Base-by-base conservation (phyloP, 37 sponge, comb jelly and placozoan genomes). In the Bolinopsis microptera region DNA sequence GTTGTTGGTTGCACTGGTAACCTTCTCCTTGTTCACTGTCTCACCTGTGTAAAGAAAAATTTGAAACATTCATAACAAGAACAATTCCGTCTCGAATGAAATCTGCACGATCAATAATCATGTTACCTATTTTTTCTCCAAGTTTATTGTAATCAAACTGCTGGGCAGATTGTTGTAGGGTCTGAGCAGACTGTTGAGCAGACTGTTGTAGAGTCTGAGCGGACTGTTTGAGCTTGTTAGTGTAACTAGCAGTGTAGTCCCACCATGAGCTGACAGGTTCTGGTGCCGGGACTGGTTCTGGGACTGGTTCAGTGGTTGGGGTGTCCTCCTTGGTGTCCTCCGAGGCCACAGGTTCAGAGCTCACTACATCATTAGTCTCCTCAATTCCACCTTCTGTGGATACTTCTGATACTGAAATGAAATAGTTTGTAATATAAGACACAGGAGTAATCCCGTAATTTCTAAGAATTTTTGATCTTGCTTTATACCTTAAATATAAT, bases 1-100 rank as follows among this genome's bases (percentile, higher is more conserved):
- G 61, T 86, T 86, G 90, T 41, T 86, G 8, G 61, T 86, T 39
- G 90, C 90, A 86, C 28, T 86, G 1, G 41, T 41, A 9, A 86
- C 30, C 23, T 35, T 28, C 27, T 86, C 90, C 90, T 86, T 86
- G 61, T 86, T 86, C 25, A 86, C 90, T 5, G n/a, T 86, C 24
- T 86, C 90, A 86, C 90, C 90, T 86, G 61, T 18, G 18, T 61
- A 21, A 61, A 61, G 9, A 61, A n/a, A n/a, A n/a, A n/a, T n/a
- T n/a, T n/a, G n/a, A n/a, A n/a, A n/a, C n/a, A n/a, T n/a, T n/a
- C n/a, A n/a, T n/a, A n/a, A n/a, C n/a, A n/a, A n/a, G n/a, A n/a
- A n/a, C n/a, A n/a, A n/a, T n/a, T n/a, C n/a, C n/a, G n/a, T n/a
- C n/a, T n/a, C n/a, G n/a, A n/a, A n/a, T n/a, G n/a, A n/a, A n/a